A percentile compares a stretch with the other conserved stretches of the same genome.
These are phyloP conservation scores for Phoxinus dragarum DNA, from an alignment of 2,797 vertebrate species.

Conservation along the genomic window DNA sequence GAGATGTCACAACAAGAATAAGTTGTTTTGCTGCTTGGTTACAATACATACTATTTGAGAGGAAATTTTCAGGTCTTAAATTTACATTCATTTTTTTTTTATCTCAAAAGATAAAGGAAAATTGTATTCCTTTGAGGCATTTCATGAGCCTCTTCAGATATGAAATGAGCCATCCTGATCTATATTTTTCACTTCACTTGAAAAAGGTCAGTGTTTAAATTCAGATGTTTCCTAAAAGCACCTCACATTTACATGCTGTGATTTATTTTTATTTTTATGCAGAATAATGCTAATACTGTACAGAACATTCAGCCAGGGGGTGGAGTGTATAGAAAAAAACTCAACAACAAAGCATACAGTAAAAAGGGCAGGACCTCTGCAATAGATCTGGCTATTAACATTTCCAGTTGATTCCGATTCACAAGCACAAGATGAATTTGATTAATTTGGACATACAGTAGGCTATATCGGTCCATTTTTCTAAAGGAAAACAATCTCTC, in stretches of 20 bases:
- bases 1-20: not conserved
- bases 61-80: not conserved
- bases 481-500: not conserved
- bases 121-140: not conserved
- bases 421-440: not conserved
- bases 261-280: no score
- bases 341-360: no score
- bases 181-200: not conserved
- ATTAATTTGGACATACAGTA: not conserved
- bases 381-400: not conserved
- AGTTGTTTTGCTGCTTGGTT: not conserved
- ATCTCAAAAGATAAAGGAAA: slow-evolving; percentile 4
- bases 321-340: not conserved
- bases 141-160: not conserved
- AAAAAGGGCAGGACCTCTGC: not conserved
- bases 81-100: not conserved
- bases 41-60: not conserved
- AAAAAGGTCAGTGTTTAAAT: not conserved
- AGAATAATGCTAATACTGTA: no score
- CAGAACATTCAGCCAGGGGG: no score
- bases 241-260: not conserved
- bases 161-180: not conserved
- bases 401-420: not conserved
- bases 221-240: not conserved
- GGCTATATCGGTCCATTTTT: not conserved